Base-by-base conservation (phyloP, 2,797 vertebrate genomes). In the Oreochromis grahami region DNA sequence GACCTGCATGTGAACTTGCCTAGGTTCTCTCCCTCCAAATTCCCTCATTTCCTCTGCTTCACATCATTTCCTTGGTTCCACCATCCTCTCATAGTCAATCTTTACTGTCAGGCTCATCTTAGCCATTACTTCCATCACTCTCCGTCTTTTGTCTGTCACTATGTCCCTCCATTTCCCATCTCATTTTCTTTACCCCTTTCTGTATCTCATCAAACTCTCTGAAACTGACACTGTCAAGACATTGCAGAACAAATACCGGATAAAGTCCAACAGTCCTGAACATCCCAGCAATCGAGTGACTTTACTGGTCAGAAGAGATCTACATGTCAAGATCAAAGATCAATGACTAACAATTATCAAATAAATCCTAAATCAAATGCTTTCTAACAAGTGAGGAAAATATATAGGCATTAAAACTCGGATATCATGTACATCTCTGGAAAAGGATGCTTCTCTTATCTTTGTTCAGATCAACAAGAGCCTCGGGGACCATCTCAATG, bases 381-480 rank as follows among this genome's bases (percentile, higher is more conserved):
- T 65, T 53, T 63, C 81, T 3, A 80, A 81, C 48, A 79, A 65
- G 60, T 34, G 6, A 21, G 17, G 5, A 12, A 48, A 50, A 76
- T 45, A 77, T 2, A 17, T 60, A 34, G 8, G 70, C 72, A 36
- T 12, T 21, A 19, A 11, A 77, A 26, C 26, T 65, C 6, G 2
- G 26, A 70, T 87, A 89, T 86, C 81, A 17, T 8, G 50, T 32
- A 29, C 29, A 88, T 80, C 78, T 85, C 29, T 19, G 41, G 3
- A 34, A 34, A 81, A 63, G 12, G 9, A 63, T 15, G 38, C 34
- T 60, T 7, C 1, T 84, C 51, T 56, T 89, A 94, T 93, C 92
- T 86, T 15, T 78, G 82, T 63, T 89, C 79, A 43, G 8, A 91
- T 88, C 89, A 74, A 79, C 76, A 74, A 8, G 83, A 55, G 88